phyloP scores from a whole-genome alignment of 2,888 invertebrate genomes.

The Tipula vernalis region DNA sequence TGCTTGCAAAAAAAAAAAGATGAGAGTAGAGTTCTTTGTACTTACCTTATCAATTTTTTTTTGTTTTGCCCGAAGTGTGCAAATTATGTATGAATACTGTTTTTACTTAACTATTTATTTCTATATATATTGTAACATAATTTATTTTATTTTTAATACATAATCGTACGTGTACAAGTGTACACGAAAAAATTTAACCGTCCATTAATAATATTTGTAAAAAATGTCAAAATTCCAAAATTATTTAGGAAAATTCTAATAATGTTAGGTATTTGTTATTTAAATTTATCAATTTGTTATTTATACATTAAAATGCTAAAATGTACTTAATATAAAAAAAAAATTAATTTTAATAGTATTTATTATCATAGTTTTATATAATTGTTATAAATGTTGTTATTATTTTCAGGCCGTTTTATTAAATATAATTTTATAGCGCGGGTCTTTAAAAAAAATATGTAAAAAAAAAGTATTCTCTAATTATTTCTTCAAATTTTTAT shows the following conservation, averaged over 20 bases:
- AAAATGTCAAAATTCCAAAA: not conserved
- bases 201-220: not conserved
- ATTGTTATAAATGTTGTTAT: not conserved
- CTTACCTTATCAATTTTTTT: too few relatives aligned
- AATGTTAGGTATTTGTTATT: not conserved
- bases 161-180: not conserved
- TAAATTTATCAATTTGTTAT: not conserved
- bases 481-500: not conserved
- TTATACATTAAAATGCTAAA: not conserved
- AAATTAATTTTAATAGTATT: not conserved
- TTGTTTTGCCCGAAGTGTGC: too few relatives aligned
- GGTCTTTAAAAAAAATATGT: not conserved
- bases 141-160: not conserved
- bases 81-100: not conserved
- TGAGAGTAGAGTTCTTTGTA: too few relatives aligned
- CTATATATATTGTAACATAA: not conserved
- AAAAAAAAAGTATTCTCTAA: not conserved
- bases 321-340: not conserved
- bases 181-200: not conserved
- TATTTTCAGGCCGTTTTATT: not conserved
- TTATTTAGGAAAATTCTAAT: not conserved
- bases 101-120: not conserved
- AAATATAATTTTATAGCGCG: not conserved
- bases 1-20: too few relatives aligned
- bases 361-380: not conserved